Evolutionary conservation across 2,113 vertebrate species (phyloP).

Genomic region (Macaca nemestrina): DNA sequence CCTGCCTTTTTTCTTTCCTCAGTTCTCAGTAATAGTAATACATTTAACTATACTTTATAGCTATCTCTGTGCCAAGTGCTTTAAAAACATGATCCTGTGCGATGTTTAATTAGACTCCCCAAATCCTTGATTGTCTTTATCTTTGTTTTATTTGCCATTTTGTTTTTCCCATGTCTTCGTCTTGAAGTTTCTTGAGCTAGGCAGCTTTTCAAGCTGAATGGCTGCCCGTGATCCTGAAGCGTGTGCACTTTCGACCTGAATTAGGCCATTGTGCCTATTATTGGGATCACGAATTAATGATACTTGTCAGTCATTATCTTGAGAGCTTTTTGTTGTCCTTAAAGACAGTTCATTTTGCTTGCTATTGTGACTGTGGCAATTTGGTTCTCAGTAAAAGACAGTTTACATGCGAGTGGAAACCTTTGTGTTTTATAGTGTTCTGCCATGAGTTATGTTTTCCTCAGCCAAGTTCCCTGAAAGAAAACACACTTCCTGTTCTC

Average conservation of each 20-base stretch:
- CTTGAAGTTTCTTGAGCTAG: background rate
- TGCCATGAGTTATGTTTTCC: background rate
- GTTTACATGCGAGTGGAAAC: background rate
- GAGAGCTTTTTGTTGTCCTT: conserved; percentile 44
- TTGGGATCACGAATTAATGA: conserved; percentile 23
- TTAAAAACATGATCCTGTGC: background rate
- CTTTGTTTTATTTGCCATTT: background rate
- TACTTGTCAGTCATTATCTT: conserved; percentile 45
- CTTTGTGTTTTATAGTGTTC: background rate
- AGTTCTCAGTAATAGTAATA: background rate
- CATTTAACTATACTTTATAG: background rate
- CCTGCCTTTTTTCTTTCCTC: background rate
- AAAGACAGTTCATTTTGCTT: conserved; percentile 25
- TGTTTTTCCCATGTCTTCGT: conserved; percentile 25
- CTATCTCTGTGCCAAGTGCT: background rate
- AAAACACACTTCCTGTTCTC: background rate
- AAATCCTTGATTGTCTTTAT: background rate
- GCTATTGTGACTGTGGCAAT: background rate
- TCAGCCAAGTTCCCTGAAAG: background rate
- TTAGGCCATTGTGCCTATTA: background rate
- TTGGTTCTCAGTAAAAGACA: conserved; percentile 36
- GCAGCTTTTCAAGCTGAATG: background rate
- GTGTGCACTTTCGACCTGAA: background rate
- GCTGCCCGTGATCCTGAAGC: background rate
- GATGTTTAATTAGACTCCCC: background rate